A percentile compares a stretch with the other conserved stretches of the same genome.
phyloP scores from a whole-genome alignment of 2,797 vertebrate genomes.

The Oreochromis mossambicus region DNA sequence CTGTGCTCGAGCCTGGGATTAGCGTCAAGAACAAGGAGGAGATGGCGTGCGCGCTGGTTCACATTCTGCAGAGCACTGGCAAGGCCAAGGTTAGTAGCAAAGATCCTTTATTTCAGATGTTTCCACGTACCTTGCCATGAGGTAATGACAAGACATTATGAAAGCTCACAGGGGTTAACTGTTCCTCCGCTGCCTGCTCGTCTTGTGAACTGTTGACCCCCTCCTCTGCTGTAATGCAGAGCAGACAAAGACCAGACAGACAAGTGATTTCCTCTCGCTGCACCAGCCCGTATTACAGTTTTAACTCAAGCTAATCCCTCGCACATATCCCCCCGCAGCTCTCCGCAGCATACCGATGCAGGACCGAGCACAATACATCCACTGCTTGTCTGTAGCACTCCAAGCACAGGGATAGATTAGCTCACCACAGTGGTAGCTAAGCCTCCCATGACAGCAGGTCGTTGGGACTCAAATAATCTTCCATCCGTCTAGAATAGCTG shows the following conservation, averaged over 20 bases:
- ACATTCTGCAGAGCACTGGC: slow-evolving; percentile 97
- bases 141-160: background rate
- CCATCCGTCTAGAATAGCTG: slow-evolving; percentile 23
- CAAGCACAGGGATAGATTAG: slow-evolving; percentile 44
- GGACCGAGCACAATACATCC: slow-evolving; percentile 24
- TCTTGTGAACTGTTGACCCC: slow-evolving; percentile 47
- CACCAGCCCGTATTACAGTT: slow-evolving; percentile 55
- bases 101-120: background rate
- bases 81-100: slow-evolving; percentile 91
- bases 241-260: slow-evolving; percentile 54
- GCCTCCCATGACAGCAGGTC: slow-evolving; percentile 37
- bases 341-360: slow-evolving; percentile 39
- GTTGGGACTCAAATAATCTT: slow-evolving; percentile 36
- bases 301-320: slow-evolving; percentile 58
- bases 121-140: background rate
- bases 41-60: slow-evolving; percentile 94
- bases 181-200: slow-evolving; percentile 9
- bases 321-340: slow-evolving; percentile 37
- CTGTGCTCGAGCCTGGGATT: slow-evolving; percentile 91
- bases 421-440: slow-evolving; percentile 32
- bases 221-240: slow-evolving; percentile 16
- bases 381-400: slow-evolving; percentile 20
- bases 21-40: slow-evolving; percentile 99
- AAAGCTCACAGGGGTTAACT: slow-evolving; percentile 21
- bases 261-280: slow-evolving; percentile 55